These are phyloP conservation scores for Ceramica pisi DNA, from an alignment of 2,888 invertebrate species.

Conservation along the genomic window DNA sequence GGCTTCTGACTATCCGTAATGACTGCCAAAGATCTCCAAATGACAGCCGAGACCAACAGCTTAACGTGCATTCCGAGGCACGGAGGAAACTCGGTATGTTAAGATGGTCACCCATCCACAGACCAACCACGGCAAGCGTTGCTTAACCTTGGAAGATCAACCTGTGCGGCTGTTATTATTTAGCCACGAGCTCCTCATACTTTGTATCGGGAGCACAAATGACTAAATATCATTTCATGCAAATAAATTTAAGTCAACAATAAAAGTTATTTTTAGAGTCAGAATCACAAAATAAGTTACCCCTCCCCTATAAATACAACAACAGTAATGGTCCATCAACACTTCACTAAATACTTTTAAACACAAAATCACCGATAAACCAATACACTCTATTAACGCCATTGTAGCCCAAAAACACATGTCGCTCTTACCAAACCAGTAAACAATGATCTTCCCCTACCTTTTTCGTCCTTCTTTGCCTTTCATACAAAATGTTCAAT, in stretches of 20 bases:
- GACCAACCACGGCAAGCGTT: no score
- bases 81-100: no score
- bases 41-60: no score
- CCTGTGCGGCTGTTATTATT: no score
- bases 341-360: constrained; percentile 38
- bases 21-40: no score
- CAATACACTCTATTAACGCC: constrained; percentile 71
- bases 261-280: no score
- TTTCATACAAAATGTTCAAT: background rate
- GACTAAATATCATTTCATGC: background rate
- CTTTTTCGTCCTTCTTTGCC: constrained; percentile 7
- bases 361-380: constrained; percentile 56
- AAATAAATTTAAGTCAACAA: background rate
- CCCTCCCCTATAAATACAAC: background rate
- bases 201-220: no score
- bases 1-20: no score
- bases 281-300: background rate
- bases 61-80: no score
- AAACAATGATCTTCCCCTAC: constrained; percentile 66
- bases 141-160: no score
- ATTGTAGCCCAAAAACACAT: constrained; percentile 78
- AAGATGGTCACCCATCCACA: no score
- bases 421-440: constrained; percentile 75
- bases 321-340: constrained; percentile 4
- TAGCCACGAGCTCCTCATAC: no score